Conservation (phyloP, 2,113 vertebrate species). For the Tricholaema leucomelas region DNA sequence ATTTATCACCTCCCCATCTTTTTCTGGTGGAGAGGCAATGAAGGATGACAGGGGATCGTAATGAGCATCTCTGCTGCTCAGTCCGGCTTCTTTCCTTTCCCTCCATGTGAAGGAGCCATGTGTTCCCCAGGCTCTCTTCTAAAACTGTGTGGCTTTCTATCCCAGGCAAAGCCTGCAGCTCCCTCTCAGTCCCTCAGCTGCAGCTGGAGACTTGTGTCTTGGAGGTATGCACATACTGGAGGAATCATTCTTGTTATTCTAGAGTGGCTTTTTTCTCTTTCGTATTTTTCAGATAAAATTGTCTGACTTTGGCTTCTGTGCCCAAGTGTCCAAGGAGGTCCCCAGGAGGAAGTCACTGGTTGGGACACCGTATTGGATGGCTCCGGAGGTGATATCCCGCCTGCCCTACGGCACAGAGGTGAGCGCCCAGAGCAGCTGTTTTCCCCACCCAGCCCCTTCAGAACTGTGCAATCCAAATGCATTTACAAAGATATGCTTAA, state of each 20-base stretch:
- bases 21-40: neutral
- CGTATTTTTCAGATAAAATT: slow-evolving; percentile 87
- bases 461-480: neutral
- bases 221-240: rapidly evolving
- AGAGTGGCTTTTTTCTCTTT: neutral
- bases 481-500: neutral
- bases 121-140: neutral
- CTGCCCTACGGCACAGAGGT: slow-evolving; percentile 97
- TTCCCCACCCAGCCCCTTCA: neutral
- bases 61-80: neutral
- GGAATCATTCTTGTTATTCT: neutral
- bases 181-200: rapidly evolving
- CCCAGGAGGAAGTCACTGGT: slow-evolving; percentile 97
- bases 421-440: neutral
- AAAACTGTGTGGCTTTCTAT: neutral
- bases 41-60: neutral
- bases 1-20: neutral
- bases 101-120: neutral
- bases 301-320: slow-evolving; percentile 98
- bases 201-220: neutral
- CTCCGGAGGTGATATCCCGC: slow-evolving; percentile 96
- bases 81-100: neutral
- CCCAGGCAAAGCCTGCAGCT: neutral
- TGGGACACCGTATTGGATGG: slow-evolving; percentile 98
- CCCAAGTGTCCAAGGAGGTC: slow-evolving; percentile 98